A percentile compares a stretch with the other conserved stretches of the same genome.
Evolutionary conservation across 2,113 vertebrate genomes (phyloP).

Genomic region (Monarcha castaneiventris): DNA sequence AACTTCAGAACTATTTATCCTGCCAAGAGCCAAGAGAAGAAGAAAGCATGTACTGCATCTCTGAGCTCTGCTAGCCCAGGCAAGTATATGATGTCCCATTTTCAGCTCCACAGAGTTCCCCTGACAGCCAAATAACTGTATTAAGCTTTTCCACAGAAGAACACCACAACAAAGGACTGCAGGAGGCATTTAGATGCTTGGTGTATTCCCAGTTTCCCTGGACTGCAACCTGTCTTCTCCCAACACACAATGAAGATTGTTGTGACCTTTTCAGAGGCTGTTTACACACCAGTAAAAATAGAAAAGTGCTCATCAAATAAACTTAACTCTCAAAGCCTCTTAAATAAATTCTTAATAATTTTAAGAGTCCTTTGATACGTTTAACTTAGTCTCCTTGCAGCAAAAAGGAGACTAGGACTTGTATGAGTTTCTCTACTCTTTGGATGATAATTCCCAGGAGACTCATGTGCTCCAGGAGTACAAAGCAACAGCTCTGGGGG

Average conservation of each 20-base stretch:
- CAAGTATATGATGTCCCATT: not conserved
- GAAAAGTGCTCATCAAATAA: not conserved
- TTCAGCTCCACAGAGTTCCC: not conserved
- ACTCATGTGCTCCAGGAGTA: not conserved
- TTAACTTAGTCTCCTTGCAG: not conserved
- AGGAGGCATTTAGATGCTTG: not conserved
- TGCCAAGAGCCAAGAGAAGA: not conserved
- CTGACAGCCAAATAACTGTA: not conserved
- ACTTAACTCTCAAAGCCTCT: not conserved
- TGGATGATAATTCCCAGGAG: not conserved
- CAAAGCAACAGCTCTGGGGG: not conserved
- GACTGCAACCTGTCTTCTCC: not conserved
- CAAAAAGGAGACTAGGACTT: not conserved
- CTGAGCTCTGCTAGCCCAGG: not conserved
- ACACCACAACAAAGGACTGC: not conserved
- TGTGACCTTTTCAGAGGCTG: not conserved
- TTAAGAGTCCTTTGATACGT: not conserved
- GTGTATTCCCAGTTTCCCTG: not conserved
- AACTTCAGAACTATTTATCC: not conserved
- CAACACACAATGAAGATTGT: not conserved
- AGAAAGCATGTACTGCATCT: not conserved
- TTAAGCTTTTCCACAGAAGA: not conserved
- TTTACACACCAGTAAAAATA: not conserved
- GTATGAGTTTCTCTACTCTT: not conserved
- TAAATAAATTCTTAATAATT: not conserved